These are phyloP conservation scores for Lepidochrysops patricia DNA, from an alignment of 2,888 invertebrate species.

Conservation along the genomic window DNA sequence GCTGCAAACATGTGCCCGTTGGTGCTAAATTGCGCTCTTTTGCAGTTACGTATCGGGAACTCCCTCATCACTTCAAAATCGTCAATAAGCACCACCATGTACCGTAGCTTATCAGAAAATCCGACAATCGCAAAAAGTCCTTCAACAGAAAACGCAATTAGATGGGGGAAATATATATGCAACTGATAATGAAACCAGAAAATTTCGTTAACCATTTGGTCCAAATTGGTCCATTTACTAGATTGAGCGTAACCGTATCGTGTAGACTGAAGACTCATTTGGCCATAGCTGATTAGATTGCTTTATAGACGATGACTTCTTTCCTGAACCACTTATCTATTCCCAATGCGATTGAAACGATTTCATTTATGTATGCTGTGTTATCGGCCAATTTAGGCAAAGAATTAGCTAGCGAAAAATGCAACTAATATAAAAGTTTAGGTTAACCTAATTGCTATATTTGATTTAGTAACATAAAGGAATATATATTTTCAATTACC, in stretches of 20 bases:
- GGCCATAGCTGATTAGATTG: not conserved
- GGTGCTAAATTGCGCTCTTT: conserved; percentile 85
- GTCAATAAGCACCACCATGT: conserved; percentile 91
- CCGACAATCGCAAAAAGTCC: conserved; percentile 92
- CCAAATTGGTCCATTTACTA: not conserved
- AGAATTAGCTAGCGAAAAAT: too few species aligned
- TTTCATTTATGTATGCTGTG: not conserved
- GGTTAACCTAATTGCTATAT: too few species aligned
- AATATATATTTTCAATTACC: too few species aligned
- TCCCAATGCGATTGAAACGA: not conserved
- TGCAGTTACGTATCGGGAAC: conserved; percentile 84
- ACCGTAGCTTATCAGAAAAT: conserved; percentile 91
- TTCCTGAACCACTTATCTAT: not conserved
- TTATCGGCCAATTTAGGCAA: too few species aligned
- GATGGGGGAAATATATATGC: too few species aligned
- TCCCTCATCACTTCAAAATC: conserved; percentile 85
- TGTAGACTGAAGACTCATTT: not conserved
- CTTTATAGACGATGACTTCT: not conserved
- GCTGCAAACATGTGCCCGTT: conserved; percentile 94
- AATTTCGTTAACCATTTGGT: too few species aligned
- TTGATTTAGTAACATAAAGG: too few species aligned
- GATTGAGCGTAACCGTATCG: not conserved
- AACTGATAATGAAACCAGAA: too few species aligned
- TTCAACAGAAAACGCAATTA: conserved; percentile 33
- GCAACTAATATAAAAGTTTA: too few species aligned